Conservation (phyloP, 2,797 vertebrate species). For the Pseudomugil gertrudae region DNA sequence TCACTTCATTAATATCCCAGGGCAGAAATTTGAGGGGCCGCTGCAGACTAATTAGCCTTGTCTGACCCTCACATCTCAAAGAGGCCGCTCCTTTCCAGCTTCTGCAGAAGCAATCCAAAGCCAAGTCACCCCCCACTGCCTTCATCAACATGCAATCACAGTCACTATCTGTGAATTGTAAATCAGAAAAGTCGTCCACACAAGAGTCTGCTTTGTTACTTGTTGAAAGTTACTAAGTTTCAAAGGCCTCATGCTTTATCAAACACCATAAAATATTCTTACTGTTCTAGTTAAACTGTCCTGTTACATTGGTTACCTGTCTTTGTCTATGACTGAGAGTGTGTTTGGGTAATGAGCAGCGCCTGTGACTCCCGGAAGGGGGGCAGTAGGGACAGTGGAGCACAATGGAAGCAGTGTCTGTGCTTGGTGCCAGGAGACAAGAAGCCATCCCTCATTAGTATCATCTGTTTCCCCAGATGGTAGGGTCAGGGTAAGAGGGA, state of each 20-base stretch:
- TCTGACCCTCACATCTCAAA: constrained; percentile 74
- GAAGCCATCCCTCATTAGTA: constrained; percentile 83
- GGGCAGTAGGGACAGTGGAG: constrained; percentile 65
- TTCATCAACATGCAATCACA: constrained; percentile 32
- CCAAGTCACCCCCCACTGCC: constrained; percentile 43
- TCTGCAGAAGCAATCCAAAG: constrained; percentile 60
- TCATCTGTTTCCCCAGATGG: constrained; percentile 85
- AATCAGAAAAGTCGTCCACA: constrained; percentile 22
- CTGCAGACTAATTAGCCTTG: constrained; percentile 83
- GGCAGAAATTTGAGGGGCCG: constrained; percentile 80
- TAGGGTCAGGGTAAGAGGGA: constrained; percentile 76
- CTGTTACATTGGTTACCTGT: constrained; percentile 39
- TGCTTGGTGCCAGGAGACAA: constrained; percentile 70
- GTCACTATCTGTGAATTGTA: constrained; percentile 28
- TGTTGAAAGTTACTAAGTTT: constrained; percentile 21
- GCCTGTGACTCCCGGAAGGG: constrained; percentile 52
- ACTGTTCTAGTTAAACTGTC: background rate
- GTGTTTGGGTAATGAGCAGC: constrained; percentile 58
- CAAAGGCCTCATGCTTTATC: background rate
- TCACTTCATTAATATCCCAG: constrained; percentile 82
- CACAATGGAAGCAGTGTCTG: constrained; percentile 80
- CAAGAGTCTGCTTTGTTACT: constrained; percentile 15
- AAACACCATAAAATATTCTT: constrained; percentile 3
- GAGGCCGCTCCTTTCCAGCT: constrained; percentile 70
- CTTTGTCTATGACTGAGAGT: constrained; percentile 43